phyloP scores from a whole-genome alignment of 2,113 vertebrate species.

The Gopherus flavomarginatus region DNA sequence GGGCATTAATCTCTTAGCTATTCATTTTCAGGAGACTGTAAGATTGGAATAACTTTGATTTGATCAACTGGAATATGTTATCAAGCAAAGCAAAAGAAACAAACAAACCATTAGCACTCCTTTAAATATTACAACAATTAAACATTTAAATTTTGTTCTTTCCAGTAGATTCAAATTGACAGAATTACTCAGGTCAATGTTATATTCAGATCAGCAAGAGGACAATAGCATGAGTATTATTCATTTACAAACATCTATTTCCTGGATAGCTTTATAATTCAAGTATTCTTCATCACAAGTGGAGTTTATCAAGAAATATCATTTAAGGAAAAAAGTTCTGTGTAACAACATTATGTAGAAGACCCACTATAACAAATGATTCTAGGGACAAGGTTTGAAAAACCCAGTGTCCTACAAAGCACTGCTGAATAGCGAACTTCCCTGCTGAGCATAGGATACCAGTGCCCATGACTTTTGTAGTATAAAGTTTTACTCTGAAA shows the following conservation, averaged over 20 bases:
- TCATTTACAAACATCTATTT: not conserved
- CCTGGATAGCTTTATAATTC: not conserved
- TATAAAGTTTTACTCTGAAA: conserved; percentile 5
- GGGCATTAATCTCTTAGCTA: not conserved
- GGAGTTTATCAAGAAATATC: not conserved
- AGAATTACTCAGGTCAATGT: not conserved
- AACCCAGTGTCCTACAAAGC: not conserved
- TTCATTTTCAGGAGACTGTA: not conserved
- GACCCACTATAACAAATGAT: not conserved
- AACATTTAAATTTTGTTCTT: not conserved
- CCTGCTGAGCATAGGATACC: not conserved
- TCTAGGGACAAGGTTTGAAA: not conserved
- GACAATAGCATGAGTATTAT: not conserved
- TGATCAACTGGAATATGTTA: not conserved
- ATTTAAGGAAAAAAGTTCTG: not conserved
- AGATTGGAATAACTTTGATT: not conserved
- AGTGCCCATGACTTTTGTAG: not conserved
- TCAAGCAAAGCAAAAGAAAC: not conserved
- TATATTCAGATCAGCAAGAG: not conserved
- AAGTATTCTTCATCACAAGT: not conserved
- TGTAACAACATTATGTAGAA: not conserved
- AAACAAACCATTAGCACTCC: not conserved
- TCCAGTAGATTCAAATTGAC: not conserved
- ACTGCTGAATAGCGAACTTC: not conserved
- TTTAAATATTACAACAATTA: conserved; percentile 3